Conservation (phyloP, 2,113 vertebrate genomes). For the Centropus bengalensis region DNA sequence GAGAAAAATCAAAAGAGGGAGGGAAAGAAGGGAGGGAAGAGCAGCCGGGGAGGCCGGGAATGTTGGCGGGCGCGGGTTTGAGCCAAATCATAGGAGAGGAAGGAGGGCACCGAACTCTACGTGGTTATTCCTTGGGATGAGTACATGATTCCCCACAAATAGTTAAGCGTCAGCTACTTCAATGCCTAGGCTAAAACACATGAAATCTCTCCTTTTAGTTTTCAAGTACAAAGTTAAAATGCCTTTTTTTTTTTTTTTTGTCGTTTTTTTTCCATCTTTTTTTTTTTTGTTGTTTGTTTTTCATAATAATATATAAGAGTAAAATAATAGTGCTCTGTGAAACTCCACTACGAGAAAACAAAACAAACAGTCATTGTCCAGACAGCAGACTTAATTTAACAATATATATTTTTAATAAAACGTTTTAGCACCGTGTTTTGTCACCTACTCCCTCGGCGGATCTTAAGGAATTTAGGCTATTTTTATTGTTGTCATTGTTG, state of each 20-base stretch:
- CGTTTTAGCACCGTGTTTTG: slow-evolving; percentile 95
- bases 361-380: slow-evolving; percentile 93
- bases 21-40: no score
- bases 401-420: slow-evolving; percentile 95
- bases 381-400: slow-evolving; percentile 95
- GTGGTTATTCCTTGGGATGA: slow-evolving; percentile 84
- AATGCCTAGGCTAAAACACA: slow-evolving; percentile 98
- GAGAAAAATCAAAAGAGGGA: not conserved
- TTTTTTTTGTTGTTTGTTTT: slow-evolving; percentile 63
- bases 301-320: slow-evolving; percentile 95
- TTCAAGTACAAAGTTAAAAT: slow-evolving; percentile 99
- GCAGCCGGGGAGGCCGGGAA: slow-evolving; percentile 75
- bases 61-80: slow-evolving; percentile 80
- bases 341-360: slow-evolving; percentile 91
- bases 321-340: slow-evolving; percentile 95
- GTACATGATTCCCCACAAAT: slow-evolving; percentile 93
- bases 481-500: slow-evolving; percentile 54
- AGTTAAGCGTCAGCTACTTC: slow-evolving; percentile 96
- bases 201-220: slow-evolving; percentile 89
- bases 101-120: slow-evolving; percentile 79
- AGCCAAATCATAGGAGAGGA: slow-evolving; percentile 85
- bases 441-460: slow-evolving; percentile 85
- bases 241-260: slow-evolving; percentile 84
- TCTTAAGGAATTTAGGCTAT: slow-evolving; percentile 79
- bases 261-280: not conserved